Evolutionary conservation across 2,888 invertebrate species (phyloP).

Genomic region (Cryptocephalus moraei): DNA sequence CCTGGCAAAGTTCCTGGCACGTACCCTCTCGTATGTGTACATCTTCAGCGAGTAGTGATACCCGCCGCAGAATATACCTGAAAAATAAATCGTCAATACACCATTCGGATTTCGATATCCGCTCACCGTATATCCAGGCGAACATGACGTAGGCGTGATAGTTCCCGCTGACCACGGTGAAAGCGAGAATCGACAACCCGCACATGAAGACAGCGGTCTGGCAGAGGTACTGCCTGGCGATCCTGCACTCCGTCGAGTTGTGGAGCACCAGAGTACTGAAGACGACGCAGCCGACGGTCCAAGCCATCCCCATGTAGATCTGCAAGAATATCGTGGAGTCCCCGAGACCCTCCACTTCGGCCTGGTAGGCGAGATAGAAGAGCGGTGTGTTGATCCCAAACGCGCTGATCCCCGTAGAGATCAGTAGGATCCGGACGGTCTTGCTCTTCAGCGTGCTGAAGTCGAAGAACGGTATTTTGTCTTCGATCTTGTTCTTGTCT

Average conservation of each 20-base stretch:
- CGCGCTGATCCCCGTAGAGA: constrained; percentile 69
- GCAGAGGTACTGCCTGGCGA: constrained; percentile 75
- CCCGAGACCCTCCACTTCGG: constrained; percentile 57
- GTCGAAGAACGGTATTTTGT: constrained; percentile 77
- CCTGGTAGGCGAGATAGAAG: constrained; percentile 72
- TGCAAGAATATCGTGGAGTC: constrained; percentile 42
- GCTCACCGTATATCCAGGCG: constrained; percentile 67
- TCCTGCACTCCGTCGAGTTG: constrained; percentile 73
- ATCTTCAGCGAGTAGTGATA: constrained; percentile 83
- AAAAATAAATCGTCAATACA: neutral
- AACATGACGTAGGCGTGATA: constrained; percentile 71
- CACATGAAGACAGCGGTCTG: constrained; percentile 73
- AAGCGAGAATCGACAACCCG: constrained; percentile 64
- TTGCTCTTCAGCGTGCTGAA: constrained; percentile 76
- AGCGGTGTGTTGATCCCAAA: constrained; percentile 81
- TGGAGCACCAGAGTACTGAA: constrained; percentile 76
- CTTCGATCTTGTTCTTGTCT: constrained; percentile 65
- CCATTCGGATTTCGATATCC: too few species aligned
- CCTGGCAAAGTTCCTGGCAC: constrained; percentile 75
- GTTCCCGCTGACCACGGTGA: constrained; percentile 67
- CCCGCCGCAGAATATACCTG: constrained; percentile 77
- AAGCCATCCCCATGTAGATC: constrained; percentile 70
- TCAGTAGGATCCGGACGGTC: constrained; percentile 70
- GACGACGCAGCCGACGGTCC: constrained; percentile 71
- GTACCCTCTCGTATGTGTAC: constrained; percentile 79